Conservation (phyloP, 2,113 vertebrate genomes). For the Tychaedon coryphoeus region DNA sequence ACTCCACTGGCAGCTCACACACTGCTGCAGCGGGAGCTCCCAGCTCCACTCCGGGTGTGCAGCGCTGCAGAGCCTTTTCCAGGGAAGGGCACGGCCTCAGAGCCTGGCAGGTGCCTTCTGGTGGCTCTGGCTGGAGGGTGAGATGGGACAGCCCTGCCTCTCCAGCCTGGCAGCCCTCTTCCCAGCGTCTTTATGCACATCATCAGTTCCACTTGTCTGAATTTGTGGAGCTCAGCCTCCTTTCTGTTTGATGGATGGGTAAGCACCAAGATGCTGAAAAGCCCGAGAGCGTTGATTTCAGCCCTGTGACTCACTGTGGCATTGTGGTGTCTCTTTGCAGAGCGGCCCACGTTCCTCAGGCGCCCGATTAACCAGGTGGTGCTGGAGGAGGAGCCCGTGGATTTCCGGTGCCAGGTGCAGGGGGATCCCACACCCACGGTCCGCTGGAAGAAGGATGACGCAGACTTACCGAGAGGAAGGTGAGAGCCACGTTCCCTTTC, state of each 20-base stretch:
- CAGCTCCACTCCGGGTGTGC: background rate
- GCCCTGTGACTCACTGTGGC: background rate
- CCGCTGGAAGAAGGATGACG: slow-evolving; percentile 94
- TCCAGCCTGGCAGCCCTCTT: background rate
- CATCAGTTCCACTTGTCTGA: slow-evolving; percentile 9
- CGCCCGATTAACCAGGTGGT: slow-evolving; percentile 98
- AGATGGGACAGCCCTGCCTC: background rate
- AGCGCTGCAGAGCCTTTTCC: rapidly evolving
- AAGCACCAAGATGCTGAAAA: slow-evolving; percentile 25
- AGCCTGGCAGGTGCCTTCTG: background rate
- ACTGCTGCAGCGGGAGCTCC: background rate
- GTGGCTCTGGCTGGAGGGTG: rapidly evolving
- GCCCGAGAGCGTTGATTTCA: background rate
- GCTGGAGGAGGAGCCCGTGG: slow-evolving; percentile 91
- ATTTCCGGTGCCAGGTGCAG: slow-evolving; percentile 96
- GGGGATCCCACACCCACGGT: slow-evolving; percentile 94
- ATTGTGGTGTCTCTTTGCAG: slow-evolving; percentile 71
- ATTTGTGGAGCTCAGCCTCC: slow-evolving; percentile 24
- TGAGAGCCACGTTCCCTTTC: slow-evolving; percentile 50
- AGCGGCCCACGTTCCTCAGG: slow-evolving; percentile 92
- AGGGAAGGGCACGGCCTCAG: rapidly evolving
- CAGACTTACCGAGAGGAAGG: slow-evolving; percentile 92
- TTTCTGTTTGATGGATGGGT: background rate
- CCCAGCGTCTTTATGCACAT: background rate
- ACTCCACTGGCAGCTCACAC: background rate